phyloP scores from a whole-genome alignment of 2,797 vertebrate genomes.

The Percopsis omiscomaycus region DNA sequence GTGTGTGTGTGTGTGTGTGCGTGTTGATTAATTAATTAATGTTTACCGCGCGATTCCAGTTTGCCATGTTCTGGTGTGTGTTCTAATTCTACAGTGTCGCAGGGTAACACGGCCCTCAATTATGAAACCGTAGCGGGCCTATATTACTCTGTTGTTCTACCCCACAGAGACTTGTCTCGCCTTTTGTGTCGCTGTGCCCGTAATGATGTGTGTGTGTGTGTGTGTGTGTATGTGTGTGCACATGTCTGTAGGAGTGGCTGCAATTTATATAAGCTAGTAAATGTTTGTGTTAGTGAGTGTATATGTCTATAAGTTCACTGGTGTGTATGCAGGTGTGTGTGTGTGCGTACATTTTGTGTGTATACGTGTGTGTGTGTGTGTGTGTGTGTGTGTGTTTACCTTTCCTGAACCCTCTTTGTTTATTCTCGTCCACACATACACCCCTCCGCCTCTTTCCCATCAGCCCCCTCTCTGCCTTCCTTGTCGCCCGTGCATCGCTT shows the following conservation, averaged over 20 bases:
- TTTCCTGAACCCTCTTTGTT: background rate
- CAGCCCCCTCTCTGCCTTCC: slow-evolving; percentile 39
- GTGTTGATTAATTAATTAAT: background rate
- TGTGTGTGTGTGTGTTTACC: slow-evolving; percentile 27
- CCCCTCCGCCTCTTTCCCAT: slow-evolving; percentile 34
- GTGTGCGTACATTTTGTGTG: background rate
- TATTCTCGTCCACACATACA: slow-evolving; percentile 8
- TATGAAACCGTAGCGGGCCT: too few species aligned
- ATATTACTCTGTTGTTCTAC: background rate
- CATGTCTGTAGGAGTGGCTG: background rate
- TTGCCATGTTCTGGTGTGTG: too few species aligned
- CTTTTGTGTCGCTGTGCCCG: background rate
- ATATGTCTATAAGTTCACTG: too few species aligned
- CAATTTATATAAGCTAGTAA: background rate
- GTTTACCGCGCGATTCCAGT: background rate
- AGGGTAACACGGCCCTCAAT: too few species aligned
- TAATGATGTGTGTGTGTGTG: background rate
- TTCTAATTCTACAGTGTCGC: too few species aligned
- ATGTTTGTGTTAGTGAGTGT: too few species aligned
- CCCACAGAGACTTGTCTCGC: background rate
- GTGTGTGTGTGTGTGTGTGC: background rate
- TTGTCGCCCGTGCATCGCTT: slow-evolving; percentile 40
- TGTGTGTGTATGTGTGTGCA: background rate
- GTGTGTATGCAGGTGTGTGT: background rate
- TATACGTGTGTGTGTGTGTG: background rate